Conservation (phyloP, 2,113 vertebrate species). For the Perca fluviatilis region DNA sequence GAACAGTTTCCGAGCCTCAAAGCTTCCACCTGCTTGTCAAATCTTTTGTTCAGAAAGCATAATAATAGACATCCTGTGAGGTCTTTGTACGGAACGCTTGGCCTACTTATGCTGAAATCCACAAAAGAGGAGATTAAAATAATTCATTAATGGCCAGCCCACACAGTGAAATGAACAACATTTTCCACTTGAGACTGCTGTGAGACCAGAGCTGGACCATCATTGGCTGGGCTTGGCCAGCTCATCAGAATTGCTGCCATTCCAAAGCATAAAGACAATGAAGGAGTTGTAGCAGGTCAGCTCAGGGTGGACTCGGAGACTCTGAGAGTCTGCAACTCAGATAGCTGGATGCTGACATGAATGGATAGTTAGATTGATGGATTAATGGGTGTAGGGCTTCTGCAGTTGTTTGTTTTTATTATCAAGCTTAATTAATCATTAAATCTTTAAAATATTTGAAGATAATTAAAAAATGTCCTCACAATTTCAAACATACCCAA, state of each 20-base stretch:
- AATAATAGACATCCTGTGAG: constrained; percentile 45
- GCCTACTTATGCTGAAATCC: constrained; percentile 56
- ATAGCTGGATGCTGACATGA: neutral
- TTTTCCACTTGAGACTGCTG: constrained; percentile 56
- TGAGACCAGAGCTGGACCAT: constrained; percentile 47
- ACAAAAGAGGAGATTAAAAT: constrained; percentile 61
- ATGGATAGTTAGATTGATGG: neutral
- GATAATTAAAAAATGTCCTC: neutral
- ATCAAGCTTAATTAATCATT: neutral
- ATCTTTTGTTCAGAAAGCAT: constrained; percentile 48
- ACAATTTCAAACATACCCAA: neutral
- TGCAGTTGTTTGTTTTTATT: neutral
- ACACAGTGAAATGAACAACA: constrained; percentile 54
- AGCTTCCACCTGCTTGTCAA: constrained; percentile 50
- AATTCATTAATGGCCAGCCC: constrained; percentile 57
- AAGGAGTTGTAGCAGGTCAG: constrained; percentile 36
- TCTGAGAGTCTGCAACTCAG: neutral
- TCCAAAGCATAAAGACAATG: constrained; percentile 55
- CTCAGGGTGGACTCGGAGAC: constrained; percentile 7
- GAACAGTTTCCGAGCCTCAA: constrained; percentile 24
- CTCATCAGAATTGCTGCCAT: constrained; percentile 51
- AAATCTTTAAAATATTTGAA: neutral
- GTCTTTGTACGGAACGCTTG: constrained; percentile 40
- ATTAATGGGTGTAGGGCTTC: neutral
- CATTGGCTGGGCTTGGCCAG: constrained; percentile 31